Evolutionary conservation across 2,797 vertebrate genomes (phyloP).

Genomic region (Myotis planiceps): DNA sequence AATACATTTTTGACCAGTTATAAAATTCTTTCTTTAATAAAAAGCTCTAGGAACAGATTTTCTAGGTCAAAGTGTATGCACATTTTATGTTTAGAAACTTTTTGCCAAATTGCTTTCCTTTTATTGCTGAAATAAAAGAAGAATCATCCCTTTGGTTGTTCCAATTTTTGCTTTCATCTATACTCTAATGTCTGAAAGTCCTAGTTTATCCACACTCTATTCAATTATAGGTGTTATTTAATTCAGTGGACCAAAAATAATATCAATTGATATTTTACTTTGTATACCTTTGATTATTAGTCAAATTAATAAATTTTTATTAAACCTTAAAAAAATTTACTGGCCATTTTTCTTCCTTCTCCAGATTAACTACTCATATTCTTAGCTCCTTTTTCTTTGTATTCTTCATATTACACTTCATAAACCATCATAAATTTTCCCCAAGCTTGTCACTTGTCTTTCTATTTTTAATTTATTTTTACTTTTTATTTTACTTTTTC

Average conservation of each 20-base stretch:
- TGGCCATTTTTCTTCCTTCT: constrained; percentile 5
- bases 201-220: background rate
- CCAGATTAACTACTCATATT: background rate
- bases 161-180: background rate
- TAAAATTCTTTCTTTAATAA: background rate
- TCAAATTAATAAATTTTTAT: background rate
- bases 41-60: background rate
- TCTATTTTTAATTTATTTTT: constrained; percentile 2
- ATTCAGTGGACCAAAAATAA: background rate
- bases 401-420: background rate
- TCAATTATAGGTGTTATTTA: background rate
- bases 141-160: background rate
- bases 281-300: background rate
- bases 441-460: background rate
- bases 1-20: background rate
- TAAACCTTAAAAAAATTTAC: background rate
- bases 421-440: background rate
- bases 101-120: background rate
- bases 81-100: background rate
- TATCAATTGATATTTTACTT: background rate
- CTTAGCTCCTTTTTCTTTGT: background rate
- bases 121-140: background rate
- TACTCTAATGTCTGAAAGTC: background rate
- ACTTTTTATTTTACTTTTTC: constrained; percentile 53
- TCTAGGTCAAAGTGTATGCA: background rate